phyloP scores from a whole-genome alignment of 2,113 vertebrate genomes.

The Mustela lutreola region DNA sequence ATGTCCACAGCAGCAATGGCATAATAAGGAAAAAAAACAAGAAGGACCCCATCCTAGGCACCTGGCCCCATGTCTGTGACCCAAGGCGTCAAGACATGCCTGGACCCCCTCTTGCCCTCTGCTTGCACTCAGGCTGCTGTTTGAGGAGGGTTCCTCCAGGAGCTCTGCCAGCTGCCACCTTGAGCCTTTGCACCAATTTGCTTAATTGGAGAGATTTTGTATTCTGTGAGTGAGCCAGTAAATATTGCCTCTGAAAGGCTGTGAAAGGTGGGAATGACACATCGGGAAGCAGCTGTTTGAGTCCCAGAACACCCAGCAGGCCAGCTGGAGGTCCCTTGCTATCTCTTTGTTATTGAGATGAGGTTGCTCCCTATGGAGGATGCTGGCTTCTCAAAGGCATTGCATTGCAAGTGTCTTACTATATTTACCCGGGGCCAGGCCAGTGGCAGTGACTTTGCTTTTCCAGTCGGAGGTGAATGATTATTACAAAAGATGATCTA shows the following conservation, averaged over 20 bases:
- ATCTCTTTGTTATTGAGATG: constrained; percentile 59
- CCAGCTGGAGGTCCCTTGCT: constrained; percentile 34
- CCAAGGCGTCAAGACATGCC: background rate
- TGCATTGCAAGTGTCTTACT: background rate
- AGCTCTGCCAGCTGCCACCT: constrained; percentile 43
- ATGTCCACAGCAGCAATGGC: constrained; percentile 2
- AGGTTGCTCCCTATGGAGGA: background rate
- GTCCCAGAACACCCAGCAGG: constrained; percentile 47
- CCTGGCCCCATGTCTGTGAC: background rate
- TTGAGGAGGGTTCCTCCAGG: background rate
- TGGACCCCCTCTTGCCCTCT: fast-evolving
- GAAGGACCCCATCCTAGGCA: background rate
- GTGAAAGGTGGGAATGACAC: constrained; percentile 59
- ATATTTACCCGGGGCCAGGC: background rate
- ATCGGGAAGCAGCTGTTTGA: constrained; percentile 78
- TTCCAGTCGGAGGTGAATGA: background rate
- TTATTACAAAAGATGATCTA: constrained; percentile 31
- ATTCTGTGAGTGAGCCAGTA: background rate
- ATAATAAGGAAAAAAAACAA: background rate
- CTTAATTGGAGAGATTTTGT: constrained; percentile 15
- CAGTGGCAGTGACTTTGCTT: background rate
- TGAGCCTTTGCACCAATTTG: constrained; percentile 25
- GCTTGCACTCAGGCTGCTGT: fast-evolving
- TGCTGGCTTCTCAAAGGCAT: constrained; percentile 25
- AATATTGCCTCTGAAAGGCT: constrained; percentile 61